These are phyloP conservation scores for Drosophila paucipuncta DNA, from an alignment of 2,888 invertebrate genomes.

Conservation along the genomic window DNA sequence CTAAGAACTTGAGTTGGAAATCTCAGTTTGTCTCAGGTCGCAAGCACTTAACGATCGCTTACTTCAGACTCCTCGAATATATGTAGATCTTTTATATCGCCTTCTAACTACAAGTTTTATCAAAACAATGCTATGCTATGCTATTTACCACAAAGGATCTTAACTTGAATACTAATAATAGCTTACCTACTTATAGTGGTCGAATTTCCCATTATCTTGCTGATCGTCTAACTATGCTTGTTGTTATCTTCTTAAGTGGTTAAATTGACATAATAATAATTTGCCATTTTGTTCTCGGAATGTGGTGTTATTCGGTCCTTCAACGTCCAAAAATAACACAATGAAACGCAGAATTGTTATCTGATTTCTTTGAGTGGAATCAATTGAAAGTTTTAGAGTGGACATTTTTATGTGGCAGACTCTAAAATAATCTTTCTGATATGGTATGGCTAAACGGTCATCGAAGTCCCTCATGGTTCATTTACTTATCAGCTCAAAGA, in stretches of 20 bases:
- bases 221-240: not conserved
- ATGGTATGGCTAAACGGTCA: conserved; percentile 13
- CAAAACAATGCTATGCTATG: not conserved
- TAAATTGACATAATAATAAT: not conserved
- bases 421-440: conserved; percentile 33
- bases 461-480: conserved; percentile 10
- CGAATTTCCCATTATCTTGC: not conserved
- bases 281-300: not conserved
- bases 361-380: conserved; percentile 19
- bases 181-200: not conserved
- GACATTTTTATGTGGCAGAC: not conserved
- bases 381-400: not conserved
- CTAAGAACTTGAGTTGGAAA: not conserved
- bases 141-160: not conserved
- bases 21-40: not conserved
- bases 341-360: not conserved
- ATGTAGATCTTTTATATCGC: not conserved
- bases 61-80: not conserved
- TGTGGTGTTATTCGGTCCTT: not conserved
- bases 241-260: not conserved
- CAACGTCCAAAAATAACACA: not conserved
- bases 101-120: not conserved
- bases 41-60: not conserved
- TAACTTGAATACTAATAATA: not conserved
- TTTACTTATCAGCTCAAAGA: conserved; percentile 27